These are phyloP conservation scores for Procapra przewalskii DNA, from an alignment of 2,113 vertebrate species.

Conservation along the genomic window DNA sequence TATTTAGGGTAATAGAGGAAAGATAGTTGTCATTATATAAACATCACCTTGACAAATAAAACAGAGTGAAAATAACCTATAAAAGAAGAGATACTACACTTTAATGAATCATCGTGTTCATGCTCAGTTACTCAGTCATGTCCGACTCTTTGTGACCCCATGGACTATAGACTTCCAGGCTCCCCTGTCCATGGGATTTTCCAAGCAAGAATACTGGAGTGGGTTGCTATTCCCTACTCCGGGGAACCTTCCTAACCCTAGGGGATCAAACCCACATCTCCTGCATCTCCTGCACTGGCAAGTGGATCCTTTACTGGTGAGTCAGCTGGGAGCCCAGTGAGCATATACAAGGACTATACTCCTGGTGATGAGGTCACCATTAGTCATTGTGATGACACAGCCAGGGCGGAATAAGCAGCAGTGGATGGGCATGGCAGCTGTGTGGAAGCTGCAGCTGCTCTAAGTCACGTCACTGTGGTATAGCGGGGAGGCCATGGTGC, in stretches of 20 bases:
- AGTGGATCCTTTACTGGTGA: not conserved
- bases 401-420: not conserved
- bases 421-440: accelerated
- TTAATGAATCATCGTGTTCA: not conserved
- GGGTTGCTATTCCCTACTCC: not conserved
- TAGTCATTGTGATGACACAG: not conserved
- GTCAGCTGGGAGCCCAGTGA: not conserved
- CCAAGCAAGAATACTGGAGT: not conserved
- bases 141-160: not conserved
- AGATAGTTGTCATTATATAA: not conserved
- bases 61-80: not conserved
- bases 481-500: accelerated
- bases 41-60: not conserved
- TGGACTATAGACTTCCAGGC: not conserved
- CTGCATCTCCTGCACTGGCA: not conserved
- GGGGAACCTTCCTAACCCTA: not conserved
- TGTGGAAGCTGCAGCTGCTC: not conserved
- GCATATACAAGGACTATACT: not conserved
- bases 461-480: accelerated
- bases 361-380: not conserved
- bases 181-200: not conserved
- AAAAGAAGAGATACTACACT: not conserved
- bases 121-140: not conserved
- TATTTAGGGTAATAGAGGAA: not conserved
- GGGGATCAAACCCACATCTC: not conserved